Base-by-base conservation (phyloP, 2,888 invertebrate genomes). In the Nezara viridula region DNA sequence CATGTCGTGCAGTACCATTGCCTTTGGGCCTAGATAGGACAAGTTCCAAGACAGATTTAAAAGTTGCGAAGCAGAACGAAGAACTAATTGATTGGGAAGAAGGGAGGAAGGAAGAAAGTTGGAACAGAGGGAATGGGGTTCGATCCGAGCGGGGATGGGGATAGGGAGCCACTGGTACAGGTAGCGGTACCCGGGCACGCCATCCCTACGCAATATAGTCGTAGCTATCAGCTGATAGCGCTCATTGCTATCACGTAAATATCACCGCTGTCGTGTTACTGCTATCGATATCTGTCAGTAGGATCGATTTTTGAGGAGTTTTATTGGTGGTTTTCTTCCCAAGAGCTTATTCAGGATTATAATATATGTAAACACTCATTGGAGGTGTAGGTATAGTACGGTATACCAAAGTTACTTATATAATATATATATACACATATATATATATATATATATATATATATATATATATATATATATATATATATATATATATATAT, bases 121-220 rank as follows among this genome's bases (percentile, higher is more conserved):
- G 32, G 19, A 37, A 7, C 19, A 10, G 60, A 27, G 24, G 24
- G 49, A 44, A 60, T 14, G 86, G 21, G 81, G 21, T 60, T 24
- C 40, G 66, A 37, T 10, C 52, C n/a, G 24, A 44, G 50, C 3
- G 55, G 40, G 21, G 77, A n/a, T n/a, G 87, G 52, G 49, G 88
- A 50, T 44, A 21, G 40, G 40, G 3, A 81, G 9, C 2, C 7
- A 49, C 77, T 52, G 86, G 86, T 86, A 52, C 86, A 52, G 86
- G 55, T 2, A 1, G 21, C 32, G n/a, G n/a, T n/a, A n/a, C n/a
- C n/a, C n/a, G 37, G 32, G 52, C 86, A 60, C 60, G 55, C 86
- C 32, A 86, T 14, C 3, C 12, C 60, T 86, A 86, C 86, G 86
- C 86, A 86, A 86, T 86, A 86, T 10, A 32, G n/a, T 40, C 16